A percentile compares a stretch with the other conserved stretches of the same genome.
phyloP scores from a whole-genome alignment of 2,888 invertebrate species.

The Bugulina stolonifera region DNA sequence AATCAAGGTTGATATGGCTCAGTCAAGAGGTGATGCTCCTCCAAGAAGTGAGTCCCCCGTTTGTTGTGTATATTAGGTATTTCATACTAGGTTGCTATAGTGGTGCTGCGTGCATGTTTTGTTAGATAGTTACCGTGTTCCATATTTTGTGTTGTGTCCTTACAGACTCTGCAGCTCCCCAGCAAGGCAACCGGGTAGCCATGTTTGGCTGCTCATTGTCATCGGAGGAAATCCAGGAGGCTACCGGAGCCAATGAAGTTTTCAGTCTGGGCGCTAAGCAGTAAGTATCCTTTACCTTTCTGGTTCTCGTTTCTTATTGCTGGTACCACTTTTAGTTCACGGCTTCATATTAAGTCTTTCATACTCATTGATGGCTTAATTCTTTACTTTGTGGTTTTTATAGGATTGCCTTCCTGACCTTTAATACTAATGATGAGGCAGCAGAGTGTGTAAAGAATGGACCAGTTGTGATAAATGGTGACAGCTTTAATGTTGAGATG shows the following conservation, averaged over 20 bases:
- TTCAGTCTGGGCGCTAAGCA: constrained; percentile 3
- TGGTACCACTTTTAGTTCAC: too few species aligned
- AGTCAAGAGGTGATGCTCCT: too few species aligned
- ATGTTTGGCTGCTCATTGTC: constrained; percentile 15
- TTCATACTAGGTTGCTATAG: too few species aligned
- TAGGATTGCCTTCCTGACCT: constrained; percentile 11
- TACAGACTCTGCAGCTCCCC: too few species aligned
- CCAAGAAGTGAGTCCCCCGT: not conserved
- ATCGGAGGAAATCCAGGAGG: constrained; percentile 11
- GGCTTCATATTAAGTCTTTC: too few species aligned
- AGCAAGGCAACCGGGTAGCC: not conserved
- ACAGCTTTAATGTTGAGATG: constrained; percentile 11
- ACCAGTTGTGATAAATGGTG: not conserved
- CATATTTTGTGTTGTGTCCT: too few species aligned
- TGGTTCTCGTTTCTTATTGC: too few species aligned
- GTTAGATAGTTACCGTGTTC: too few species aligned
- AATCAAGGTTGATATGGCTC: not conserved
- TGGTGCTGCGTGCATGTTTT: too few species aligned
- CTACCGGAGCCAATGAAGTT: constrained; percentile 8
- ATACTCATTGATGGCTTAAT: too few species aligned
- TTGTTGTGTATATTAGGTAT: not conserved
- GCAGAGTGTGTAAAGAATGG: constrained; percentile 11
- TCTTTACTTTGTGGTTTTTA: not conserved
- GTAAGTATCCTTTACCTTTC: not conserved
- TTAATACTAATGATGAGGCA: not conserved